Conservation (phyloP, 2,797 vertebrate species). For the Helicolenus hilgendorfi region DNA sequence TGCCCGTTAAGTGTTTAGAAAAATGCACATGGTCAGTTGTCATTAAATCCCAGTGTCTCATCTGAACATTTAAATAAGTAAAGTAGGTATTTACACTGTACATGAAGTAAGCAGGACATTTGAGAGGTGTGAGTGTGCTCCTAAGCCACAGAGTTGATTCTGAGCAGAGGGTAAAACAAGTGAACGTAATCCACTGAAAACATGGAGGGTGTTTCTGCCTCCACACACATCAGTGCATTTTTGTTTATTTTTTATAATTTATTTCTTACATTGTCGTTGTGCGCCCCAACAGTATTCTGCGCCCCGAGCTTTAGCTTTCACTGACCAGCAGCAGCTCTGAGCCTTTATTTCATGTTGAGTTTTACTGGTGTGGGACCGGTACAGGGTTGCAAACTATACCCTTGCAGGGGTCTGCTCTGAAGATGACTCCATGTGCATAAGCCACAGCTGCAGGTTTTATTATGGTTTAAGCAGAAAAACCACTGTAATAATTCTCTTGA, state of each 20-base stretch:
- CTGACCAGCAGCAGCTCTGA: background rate
- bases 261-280: background rate
- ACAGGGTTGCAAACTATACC: no score
- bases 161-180: conserved; percentile 1
- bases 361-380: no score
- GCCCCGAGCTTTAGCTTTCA: background rate
- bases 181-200: conserved; percentile 4
- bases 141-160: background rate
- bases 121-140: background rate
- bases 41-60: background rate
- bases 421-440: background rate
- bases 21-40: background rate
- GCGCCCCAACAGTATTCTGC: background rate
- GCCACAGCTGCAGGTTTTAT: background rate
- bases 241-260: conserved; percentile 30
- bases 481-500: background rate
- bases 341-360: no score
- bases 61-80: background rate
- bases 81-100: background rate
- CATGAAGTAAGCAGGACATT: background rate
- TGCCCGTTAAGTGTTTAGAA: background rate
- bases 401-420: background rate
- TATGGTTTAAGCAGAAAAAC: background rate
- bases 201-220: conserved; percentile 3
- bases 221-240: background rate